Percentiles rank a stretch among this genome's conserved stretches.
Conservation (phyloP, 2,888 invertebrate genomes). For the Carcina quercana region DNA sequence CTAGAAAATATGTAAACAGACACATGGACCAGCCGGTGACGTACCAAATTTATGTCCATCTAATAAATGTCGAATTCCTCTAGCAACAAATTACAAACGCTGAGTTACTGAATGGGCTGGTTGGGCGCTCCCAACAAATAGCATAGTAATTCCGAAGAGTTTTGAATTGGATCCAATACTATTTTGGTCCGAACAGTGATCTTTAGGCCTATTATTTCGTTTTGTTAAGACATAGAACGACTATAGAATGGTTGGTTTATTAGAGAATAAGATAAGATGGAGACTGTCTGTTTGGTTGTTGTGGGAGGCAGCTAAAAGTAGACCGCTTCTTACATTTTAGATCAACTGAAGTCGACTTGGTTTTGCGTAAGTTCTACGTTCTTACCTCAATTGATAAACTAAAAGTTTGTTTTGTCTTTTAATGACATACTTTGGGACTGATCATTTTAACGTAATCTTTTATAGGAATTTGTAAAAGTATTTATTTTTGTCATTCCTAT, state of each 20-base stretch:
- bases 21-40: constrained; percentile 18
- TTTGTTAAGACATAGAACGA: constrained; percentile 42
- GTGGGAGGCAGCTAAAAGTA: too few species aligned
- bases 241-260: constrained; percentile 37
- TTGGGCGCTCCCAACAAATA: constrained; percentile 65
- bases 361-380: too few species aligned
- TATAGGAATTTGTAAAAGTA: too few species aligned
- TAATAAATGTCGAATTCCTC: constrained; percentile 59
- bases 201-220: constrained; percentile 52
- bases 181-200: constrained; percentile 65
- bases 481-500: too few species aligned
- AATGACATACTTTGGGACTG: too few species aligned
- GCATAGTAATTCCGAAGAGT: constrained; percentile 69
- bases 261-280: constrained; percentile 10
- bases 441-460: too few species aligned
- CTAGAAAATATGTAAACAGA: constrained; percentile 17
- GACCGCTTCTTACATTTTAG: too few species aligned
- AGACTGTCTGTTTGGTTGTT: too few species aligned
- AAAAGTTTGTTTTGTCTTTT: too few species aligned
- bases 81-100: constrained; percentile 55
- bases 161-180: constrained; percentile 72
- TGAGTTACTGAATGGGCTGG: constrained; percentile 74
- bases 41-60: constrained; percentile 46
- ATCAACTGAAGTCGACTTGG: too few species aligned
- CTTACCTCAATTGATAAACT: too few species aligned